Evolutionary conservation across 2,797 vertebrate species (phyloP), one percentile per base, ranked within the genome.

Genomic region (Macrochelys suwanniensis): DNA sequence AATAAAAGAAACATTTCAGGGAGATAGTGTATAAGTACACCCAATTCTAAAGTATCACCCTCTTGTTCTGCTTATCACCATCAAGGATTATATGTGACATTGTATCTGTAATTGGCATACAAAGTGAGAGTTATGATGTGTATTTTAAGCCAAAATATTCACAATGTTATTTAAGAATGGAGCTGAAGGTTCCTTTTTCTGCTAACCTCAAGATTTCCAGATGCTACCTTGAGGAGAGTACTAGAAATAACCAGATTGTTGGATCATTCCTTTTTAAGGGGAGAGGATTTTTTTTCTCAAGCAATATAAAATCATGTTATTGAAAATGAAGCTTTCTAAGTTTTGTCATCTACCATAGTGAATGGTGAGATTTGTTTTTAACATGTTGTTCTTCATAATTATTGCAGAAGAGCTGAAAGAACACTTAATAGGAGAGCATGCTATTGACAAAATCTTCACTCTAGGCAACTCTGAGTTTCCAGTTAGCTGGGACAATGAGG

Each of bases 401-500:
- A 61, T 97, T 97, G 84, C 98, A 99, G 99, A 99, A 97, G 99
- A 99, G 85, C 97, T 99, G 90, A 99, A 99, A 96, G 99, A 99
- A 80, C 99, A 99, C 92, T 98, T 99, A 91, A 98, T 99, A 5
- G 99, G 99, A 23, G 99, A 99, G 23, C 98, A 97, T 4, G 99
- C 99, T 15, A 99, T 99, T 94, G 99, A 99, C 93, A 99, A 99
- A 98, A 99, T 99, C 98, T 99, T 99, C 98, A 99, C 99, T 31
- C 96, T 99, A 97, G 99, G 99, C 3, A 99, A 99, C 98, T 98
- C 98, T 0, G 99, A 99, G 89, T 99, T 99, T 94, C 99, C 99
- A 0, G 98, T 99, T 88, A 99, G 99, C 98, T 99, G 99, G 99
- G 99, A 99, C 86, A 99, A 99, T n/a, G 99, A 99, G 98, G 99